A percentile compares a stretch with the other conserved stretches of the same genome.
Conservation (phyloP, 1,140 invertebrate species). For the Glossosoma conforme region DNA sequence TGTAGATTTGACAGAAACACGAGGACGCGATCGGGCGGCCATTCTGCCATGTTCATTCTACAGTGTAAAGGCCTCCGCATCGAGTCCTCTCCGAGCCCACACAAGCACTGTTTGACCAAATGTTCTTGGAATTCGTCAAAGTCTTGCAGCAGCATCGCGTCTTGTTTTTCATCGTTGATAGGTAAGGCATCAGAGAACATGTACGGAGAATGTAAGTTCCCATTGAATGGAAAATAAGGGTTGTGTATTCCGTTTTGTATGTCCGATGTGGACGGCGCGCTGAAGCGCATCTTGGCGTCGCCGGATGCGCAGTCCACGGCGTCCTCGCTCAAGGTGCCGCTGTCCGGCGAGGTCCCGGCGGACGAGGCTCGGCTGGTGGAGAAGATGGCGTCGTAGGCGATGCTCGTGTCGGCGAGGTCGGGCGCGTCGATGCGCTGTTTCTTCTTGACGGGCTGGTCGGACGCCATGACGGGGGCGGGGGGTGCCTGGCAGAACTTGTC, state of each 20-base stretch:
- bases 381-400: slow-evolving; percentile 51
- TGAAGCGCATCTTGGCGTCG: not conserved
- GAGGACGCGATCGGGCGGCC: slow-evolving; percentile 65
- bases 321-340: slow-evolving; percentile 47
- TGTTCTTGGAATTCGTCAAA: slow-evolving; percentile 52
- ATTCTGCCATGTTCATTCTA: slow-evolving; percentile 61
- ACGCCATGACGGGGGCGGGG: slow-evolving; percentile 47
- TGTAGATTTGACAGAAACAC: slow-evolving; percentile 78
- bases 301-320: slow-evolving; percentile 45
- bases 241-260: slow-evolving; percentile 15
- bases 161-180: not conserved
- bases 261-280: slow-evolving; percentile 10
- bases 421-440: slow-evolving; percentile 60
- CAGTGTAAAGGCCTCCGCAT: slow-evolving; percentile 65
- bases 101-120: slow-evolving; percentile 69
- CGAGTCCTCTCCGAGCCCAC: slow-evolving; percentile 65
- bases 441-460: slow-evolving; percentile 71
- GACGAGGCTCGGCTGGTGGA: slow-evolving; percentile 41
- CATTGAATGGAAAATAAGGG: slow-evolving; percentile 22
- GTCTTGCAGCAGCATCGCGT: slow-evolving; percentile 40
- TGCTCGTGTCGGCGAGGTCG: slow-evolving; percentile 51
- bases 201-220: no score
- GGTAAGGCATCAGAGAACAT: no score
- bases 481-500: slow-evolving; percentile 30
- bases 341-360: slow-evolving; percentile 43